phyloP scores from a whole-genome alignment of 2,888 invertebrate genomes.

The Chymomyza amoena region DNA sequence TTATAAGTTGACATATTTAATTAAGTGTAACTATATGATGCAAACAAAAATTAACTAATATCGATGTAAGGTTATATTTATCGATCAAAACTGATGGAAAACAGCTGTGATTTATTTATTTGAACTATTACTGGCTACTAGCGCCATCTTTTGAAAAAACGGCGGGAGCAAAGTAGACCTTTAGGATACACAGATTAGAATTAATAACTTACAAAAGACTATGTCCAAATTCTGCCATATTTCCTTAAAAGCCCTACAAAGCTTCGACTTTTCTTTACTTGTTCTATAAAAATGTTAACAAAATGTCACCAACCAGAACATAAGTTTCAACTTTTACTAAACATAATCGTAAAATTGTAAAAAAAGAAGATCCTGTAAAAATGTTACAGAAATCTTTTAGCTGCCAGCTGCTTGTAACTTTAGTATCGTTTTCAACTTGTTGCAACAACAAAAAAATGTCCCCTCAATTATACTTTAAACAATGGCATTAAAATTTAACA shows the following conservation, averaged over 20 bases:
- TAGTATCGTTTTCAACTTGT: not conserved
- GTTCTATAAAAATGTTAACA: not conserved
- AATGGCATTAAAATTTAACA: constrained; percentile 24
- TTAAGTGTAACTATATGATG: too few relatives aligned
- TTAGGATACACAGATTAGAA: too few relatives aligned
- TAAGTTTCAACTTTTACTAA: not conserved
- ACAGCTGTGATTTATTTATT: too few relatives aligned
- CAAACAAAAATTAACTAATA: too few relatives aligned
- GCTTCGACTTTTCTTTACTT: not conserved
- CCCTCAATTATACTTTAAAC: constrained; percentile 30
- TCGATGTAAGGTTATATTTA: too few relatives aligned
- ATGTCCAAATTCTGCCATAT: constrained; percentile 23
- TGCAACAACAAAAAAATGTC: constrained; percentile 7
- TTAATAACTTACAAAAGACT: constrained; percentile 56
- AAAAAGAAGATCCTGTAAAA: not conserved
- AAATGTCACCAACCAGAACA: not conserved
- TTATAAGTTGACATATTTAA: too few relatives aligned
- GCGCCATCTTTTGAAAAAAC: too few relatives aligned
- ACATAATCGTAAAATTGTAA: not conserved
- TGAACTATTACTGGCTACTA: too few relatives aligned
- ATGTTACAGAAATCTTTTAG: not conserved
- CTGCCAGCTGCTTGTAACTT: not conserved
- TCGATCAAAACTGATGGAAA: too few relatives aligned
- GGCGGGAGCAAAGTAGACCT: too few relatives aligned
- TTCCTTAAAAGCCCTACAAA: not conserved